Conservation (phyloP, 2,888 invertebrate species). For the Andrena chrysosceles region DNA sequence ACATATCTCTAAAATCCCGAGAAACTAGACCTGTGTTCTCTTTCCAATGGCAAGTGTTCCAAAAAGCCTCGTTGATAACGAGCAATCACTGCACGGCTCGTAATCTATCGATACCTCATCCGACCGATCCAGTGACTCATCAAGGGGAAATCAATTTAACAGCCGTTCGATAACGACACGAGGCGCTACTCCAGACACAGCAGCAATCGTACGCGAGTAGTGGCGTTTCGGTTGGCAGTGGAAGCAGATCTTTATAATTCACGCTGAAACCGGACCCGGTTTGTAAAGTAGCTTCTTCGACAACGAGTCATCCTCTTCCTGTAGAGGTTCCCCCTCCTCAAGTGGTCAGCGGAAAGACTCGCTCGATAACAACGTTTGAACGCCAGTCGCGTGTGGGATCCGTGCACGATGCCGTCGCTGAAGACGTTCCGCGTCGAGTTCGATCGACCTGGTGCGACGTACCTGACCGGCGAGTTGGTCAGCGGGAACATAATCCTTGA, state of each 20-base stretch:
- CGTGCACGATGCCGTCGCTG: slow-evolving; percentile 62
- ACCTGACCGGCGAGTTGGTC: slow-evolving; percentile 67
- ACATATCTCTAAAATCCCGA: no score
- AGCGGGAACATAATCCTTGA: slow-evolving; percentile 62
- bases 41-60: no score
- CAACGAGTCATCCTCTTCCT: background rate
- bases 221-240: background rate
- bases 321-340: background rate
- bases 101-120: background rate
- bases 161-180: background rate
- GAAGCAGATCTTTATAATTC: background rate
- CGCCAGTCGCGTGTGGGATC: background rate
- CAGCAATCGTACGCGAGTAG: no score
- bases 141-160: background rate
- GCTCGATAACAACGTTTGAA: slow-evolving; percentile 21
- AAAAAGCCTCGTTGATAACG: background rate
- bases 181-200: no score
- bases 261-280: no score
- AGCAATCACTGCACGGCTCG: background rate
- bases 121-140: background rate
- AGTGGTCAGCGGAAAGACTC: background rate
- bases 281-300: background rate
- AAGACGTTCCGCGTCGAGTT: slow-evolving; percentile 62
- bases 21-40: no score
- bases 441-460: slow-evolving; percentile 59